Evolutionary conservation across 2,113 vertebrate species (phyloP).

Genomic region (Rhinoderma darwinii): DNA sequence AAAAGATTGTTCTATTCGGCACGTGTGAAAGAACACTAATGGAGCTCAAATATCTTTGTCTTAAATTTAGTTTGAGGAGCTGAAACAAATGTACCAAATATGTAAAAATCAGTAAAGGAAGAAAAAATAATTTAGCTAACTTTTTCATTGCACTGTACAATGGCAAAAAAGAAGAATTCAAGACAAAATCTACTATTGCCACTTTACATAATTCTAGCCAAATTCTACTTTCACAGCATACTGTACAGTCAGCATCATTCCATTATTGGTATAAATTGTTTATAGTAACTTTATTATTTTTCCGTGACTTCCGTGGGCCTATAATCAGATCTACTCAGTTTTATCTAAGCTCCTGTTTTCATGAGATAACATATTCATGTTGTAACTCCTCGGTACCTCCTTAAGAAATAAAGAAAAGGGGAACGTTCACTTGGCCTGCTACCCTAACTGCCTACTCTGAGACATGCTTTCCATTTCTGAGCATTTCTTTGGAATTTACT

Average conservation of each 20-base stretch:
- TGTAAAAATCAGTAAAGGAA: not conserved
- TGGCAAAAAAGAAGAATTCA: not conserved
- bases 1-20: no score
- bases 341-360: not conserved
- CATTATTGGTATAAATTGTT: not conserved
- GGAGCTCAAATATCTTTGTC: no score
- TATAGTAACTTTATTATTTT: not conserved
- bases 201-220: not conserved
- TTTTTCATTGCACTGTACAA: no score
- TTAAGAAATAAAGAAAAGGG: constrained; percentile 10
- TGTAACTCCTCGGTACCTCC: not conserved
- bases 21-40: no score
- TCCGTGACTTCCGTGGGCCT: no score
- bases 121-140: no score
- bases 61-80: not conserved
- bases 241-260: no score
- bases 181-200: not conserved
- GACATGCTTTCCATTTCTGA: not conserved
- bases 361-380: not conserved
- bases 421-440: not conserved
- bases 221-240: not conserved
- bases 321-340: no score
- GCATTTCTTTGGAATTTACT: not conserved
- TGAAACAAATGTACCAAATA: not conserved
- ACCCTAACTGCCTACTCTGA: not conserved